Base-by-base conservation (phyloP, 2,113 vertebrate genomes). In the Hystrix brachyura region DNA sequence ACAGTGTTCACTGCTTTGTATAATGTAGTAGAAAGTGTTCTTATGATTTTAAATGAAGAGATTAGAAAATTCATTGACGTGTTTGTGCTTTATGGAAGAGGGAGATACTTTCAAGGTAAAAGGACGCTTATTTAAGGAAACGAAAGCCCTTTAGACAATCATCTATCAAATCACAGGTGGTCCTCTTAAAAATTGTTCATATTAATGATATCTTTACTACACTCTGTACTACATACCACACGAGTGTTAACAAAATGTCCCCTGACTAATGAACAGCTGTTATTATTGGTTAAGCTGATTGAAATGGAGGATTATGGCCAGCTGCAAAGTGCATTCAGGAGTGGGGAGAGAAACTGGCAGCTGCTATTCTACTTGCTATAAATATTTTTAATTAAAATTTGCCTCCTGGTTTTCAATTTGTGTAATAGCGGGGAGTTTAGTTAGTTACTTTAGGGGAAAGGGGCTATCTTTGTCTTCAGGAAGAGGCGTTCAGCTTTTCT, bases 381-480 rank as follows among this genome's bases (percentile, higher is more conserved):
- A 99, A 99, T 99, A 98, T 98, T 98, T 98, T 98, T 98, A 98
- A 98, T 99, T 98, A 98, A 98, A 98, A 98, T 98, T 97, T 98
- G 97, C 98, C 98, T 98, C 98, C 97, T 98, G 96, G 97, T 98
- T 98, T 98, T 98, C 98, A 98, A 97, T 98, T 98, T 97, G 95
- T 59, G 43, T 98, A 98, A 98, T 97, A 97, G 96, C 14, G 13
- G 96, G 95, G 97, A 98, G 97, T 96, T 97, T 96, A 82, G 69
- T 97, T 97, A 95, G 95, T 96, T 97, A 97, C 94, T 98, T 94
- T 92, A 97, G 95, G 91, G 94, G 80, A 92, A 97, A 97, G 92
- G 94, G 87, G 95, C 97, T 98, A 62, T 92, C 95, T 98, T 96
- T 98, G 84, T 25, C 87, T 78, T 96, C 85, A 48, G 93, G 91